A percentile compares a stretch with the other conserved stretches of the same genome.
Conservation (phyloP, 2,888 invertebrate genomes). For the Ophioninae sp. region DNA sequence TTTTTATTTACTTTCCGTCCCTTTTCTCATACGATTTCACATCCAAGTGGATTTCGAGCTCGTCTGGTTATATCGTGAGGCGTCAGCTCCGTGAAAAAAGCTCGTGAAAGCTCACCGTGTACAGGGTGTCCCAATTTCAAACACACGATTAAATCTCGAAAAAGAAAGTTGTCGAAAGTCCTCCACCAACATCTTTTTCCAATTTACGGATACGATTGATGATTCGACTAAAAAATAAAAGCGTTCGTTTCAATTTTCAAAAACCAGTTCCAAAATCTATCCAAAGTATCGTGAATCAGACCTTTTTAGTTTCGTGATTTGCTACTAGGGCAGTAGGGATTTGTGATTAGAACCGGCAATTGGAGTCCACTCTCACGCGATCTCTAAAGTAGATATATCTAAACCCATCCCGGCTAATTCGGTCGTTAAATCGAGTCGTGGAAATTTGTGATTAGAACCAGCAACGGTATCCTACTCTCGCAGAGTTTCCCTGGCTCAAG, state of each 20-base stretch:
- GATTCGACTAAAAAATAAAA: background rate
- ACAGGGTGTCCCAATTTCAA: background rate
- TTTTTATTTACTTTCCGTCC: background rate
- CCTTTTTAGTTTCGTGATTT: too few relatives aligned
- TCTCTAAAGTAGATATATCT: too few relatives aligned
- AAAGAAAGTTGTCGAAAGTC: background rate
- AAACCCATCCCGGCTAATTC: background rate
- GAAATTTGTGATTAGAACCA: background rate
- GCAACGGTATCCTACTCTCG: background rate
- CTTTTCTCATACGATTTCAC: slow-evolving; percentile 1
- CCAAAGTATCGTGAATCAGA: too few relatives aligned
- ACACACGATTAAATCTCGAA: background rate
- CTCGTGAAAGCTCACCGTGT: background rate
- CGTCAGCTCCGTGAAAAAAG: background rate
- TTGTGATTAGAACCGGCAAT: too few relatives aligned
- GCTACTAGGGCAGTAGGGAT: too few relatives aligned
- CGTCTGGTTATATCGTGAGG: background rate
- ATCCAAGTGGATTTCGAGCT: background rate
- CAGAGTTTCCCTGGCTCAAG: background rate
- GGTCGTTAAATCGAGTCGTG: background rate
- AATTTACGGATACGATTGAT: background rate
- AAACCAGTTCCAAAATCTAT: too few relatives aligned
- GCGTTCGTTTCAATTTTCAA: background rate
- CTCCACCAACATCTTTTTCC: background rate
- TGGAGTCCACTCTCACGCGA: too few relatives aligned